Evolutionary conservation across 64 coral and sea anemone genomes (phyloP).

Genomic region (Cladopsammia gracilis): DNA sequence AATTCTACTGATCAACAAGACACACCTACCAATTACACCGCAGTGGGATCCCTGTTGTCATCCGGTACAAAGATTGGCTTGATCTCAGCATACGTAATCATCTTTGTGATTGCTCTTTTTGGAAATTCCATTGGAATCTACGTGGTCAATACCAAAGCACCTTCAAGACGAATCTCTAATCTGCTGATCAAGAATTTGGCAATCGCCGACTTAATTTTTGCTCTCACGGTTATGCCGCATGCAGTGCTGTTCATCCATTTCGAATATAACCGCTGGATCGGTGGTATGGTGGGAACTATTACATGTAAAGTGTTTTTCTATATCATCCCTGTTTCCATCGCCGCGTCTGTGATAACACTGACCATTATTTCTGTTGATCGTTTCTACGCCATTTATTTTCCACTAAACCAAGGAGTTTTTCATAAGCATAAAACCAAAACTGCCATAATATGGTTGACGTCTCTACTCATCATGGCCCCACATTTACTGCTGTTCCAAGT

Average conservation of each 20-base stretch:
- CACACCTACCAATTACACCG: neutral
- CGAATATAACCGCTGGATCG: conserved; percentile 51
- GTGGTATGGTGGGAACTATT: conserved; percentile 25
- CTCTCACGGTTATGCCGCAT: conserved; percentile 39
- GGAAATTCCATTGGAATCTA: conserved; percentile 71
- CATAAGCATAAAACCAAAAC: conserved; percentile 53
- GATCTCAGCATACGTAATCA: conserved; percentile 17
- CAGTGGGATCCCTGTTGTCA: neutral
- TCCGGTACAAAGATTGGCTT: neutral
- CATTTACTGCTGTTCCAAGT: conserved; percentile 22
- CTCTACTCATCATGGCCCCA: conserved; percentile 34
- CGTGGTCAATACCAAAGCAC: conserved; percentile 36
- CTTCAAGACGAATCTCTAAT: conserved; percentile 34
- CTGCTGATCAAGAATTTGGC: conserved; percentile 75
- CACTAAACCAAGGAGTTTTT: conserved; percentile 48
- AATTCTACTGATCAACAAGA: neutral
- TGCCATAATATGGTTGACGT: conserved; percentile 39
- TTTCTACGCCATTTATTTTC: conserved; percentile 65
- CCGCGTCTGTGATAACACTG: conserved; percentile 71
- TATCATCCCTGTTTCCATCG: conserved; percentile 47
- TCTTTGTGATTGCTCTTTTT: conserved; percentile 40
- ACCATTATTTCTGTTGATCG: conserved; percentile 73
- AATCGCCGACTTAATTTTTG: conserved; percentile 50
- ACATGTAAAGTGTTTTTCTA: conserved; percentile 49
- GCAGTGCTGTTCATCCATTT: conserved; percentile 6